Percentiles rank a stretch among this genome's conserved stretches.
Evolutionary conservation across 2,797 vertebrate species (phyloP).

Genomic region (Furcifer pardalis): DNA sequence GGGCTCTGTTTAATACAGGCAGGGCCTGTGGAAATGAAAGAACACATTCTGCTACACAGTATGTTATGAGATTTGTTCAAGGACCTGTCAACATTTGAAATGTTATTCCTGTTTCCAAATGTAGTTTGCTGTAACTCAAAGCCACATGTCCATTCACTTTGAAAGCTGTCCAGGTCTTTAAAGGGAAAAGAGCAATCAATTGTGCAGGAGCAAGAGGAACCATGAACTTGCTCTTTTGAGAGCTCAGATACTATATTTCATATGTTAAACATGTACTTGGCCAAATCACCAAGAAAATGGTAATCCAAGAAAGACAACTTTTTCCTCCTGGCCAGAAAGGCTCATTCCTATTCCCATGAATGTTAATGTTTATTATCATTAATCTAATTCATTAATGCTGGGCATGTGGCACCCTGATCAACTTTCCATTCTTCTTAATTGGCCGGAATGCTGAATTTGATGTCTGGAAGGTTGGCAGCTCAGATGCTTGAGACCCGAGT

Average conservation of each 20-base stretch:
- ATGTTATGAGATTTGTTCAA: neutral
- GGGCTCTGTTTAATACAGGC: neutral
- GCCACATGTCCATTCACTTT: constrained; percentile 6
- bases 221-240: constrained; percentile 42
- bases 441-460: too few relatives aligned
- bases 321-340: constrained; percentile 12
- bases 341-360: neutral
- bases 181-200: constrained; percentile 51
- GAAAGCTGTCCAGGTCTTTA: constrained; percentile 30
- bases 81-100: neutral
- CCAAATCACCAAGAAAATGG: constrained; percentile 47
- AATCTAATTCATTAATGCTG: neutral
- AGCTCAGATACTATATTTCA: constrained; percentile 48
- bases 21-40: neutral
- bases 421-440: neutral
- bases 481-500: too few relatives aligned
- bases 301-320: constrained; percentile 43
- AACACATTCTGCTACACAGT: neutral
- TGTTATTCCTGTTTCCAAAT: neutral
- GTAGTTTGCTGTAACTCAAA: neutral
- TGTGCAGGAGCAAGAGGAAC: neutral
- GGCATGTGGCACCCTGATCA: neutral
- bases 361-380: neutral
- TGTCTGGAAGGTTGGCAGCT: too few relatives aligned
- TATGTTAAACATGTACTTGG: constrained; percentile 46